A percentile compares a stretch with the other conserved stretches of the same genome.
phyloP scores from a whole-genome alignment of 2,113 vertebrate genomes.

The Lethenteron reissneri region DNA sequence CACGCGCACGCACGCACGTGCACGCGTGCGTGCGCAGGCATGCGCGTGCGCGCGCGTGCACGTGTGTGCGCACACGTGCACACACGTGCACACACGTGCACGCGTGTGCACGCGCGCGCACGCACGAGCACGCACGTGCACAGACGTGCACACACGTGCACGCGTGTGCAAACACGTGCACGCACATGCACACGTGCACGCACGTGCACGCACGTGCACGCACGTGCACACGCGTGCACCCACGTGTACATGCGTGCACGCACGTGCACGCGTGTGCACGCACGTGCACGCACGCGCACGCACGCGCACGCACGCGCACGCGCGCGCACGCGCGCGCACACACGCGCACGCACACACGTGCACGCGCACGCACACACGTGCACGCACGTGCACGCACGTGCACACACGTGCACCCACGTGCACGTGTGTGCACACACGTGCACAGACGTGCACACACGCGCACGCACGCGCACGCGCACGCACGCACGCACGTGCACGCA shows the following conservation, averaged over 20 bases:
- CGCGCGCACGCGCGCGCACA: not conserved
- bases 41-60: not conserved
- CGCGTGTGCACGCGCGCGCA: not conserved
- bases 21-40: not conserved
- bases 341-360: not conserved
- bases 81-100: not conserved
- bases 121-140: slow-evolving; percentile 1
- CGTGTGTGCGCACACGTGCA: not conserved
- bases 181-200: not conserved
- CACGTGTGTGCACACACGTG: not conserved
- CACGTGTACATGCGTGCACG: not conserved
- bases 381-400: not conserved
- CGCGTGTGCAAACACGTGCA: not conserved
- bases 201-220: not conserved
- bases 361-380: not conserved
- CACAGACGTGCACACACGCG: not conserved
- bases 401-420: not conserved
- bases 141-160: not conserved
- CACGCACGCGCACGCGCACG: not conserved
- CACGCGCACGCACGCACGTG: not conserved
- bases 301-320: not conserved
- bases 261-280: not conserved
- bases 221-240: not conserved
- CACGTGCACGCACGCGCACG: not conserved
- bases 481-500: not conserved